Base-by-base conservation (phyloP, 1,140 invertebrate genomes). In the Saccostrea cuccullata region DNA sequence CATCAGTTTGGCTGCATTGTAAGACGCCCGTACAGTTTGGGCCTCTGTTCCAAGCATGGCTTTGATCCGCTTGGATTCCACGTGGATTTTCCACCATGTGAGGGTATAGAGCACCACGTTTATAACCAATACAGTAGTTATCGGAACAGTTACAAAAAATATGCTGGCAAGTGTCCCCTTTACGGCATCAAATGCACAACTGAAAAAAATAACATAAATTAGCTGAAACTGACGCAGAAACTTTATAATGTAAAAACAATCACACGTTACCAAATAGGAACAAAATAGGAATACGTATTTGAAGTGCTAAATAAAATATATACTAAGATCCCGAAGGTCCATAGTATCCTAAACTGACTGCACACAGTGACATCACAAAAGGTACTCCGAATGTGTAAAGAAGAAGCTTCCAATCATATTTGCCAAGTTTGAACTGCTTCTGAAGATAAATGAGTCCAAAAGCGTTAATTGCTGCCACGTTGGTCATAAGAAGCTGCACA, bases 111-210 rank as follows among this genome's bases (percentile, higher is more conserved):
- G 84, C 4, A 91, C 40, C 70, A 86, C 88, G 73, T 91, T 91
- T 40, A 90, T 83, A 55, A 88, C 40, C 26, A 91, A 73, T 13
- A 90, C 87, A 0, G 89, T n/a, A 30, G 90, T 82, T 17, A 91
- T 56, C 5, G 90, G 90, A 13, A 90, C 89, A 15, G 90, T 91
- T 0, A 89, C 89, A 30, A 91, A 91, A 55, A 86, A 90, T 15
- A 90, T 77, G 82, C 89, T 89, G 85, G 89, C 86, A 6, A 86
- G 84, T 9, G 82, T 82, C 23, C 90, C 90, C 12, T 90, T 90
- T 2, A 91, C 89, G 0, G 89, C 90, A 84, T 91, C 90, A 88
- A 91, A 91, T 56, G 89, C 90, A 73, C 90, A 91, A 26, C 90
- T 91, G 87, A 2, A 88, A 88, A 23, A 86, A 64, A 67, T 36